phyloP scores from a whole-genome alignment of 2,113 vertebrate species.

The Solea solea region DNA sequence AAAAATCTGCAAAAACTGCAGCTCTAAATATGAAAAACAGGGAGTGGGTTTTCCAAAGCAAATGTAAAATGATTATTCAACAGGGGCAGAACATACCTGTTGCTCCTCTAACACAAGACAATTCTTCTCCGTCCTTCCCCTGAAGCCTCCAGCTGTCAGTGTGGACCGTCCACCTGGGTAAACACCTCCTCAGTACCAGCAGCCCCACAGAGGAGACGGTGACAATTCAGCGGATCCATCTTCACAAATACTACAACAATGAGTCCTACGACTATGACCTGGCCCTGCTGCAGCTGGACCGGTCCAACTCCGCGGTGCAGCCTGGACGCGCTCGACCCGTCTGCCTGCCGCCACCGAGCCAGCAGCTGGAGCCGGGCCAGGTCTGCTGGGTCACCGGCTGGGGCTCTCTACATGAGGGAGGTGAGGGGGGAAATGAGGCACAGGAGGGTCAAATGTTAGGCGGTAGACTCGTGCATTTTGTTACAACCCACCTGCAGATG shows the following conservation, averaged over 20 bases:
- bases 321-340: conserved; percentile 81
- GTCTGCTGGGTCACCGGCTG: conserved; percentile 96
- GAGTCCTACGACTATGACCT: conserved; percentile 91
- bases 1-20: too few relatives aligned
- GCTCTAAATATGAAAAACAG: too few relatives aligned
- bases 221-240: conserved; percentile 85
- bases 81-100: too few relatives aligned
- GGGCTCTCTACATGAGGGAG: conserved; percentile 87
- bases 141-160: conserved; percentile 82
- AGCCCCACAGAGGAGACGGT: conserved; percentile 86
- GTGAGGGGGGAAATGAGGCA: conserved; percentile 69
- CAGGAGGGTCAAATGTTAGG: too few relatives aligned
- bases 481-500: too few relatives aligned
- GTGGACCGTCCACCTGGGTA: conserved; percentile 92
- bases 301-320: conserved; percentile 68
- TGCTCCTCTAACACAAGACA: background rate
- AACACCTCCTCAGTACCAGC: conserved; percentile 81
- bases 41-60: too few relatives aligned
- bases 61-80: too few relatives aligned
- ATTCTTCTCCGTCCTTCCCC: background rate
- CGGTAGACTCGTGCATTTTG: too few relatives aligned
- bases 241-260: conserved; percentile 90
- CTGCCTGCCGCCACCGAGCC: conserved; percentile 88
- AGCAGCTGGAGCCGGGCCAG: conserved; percentile 86
- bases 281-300: conserved; percentile 89